Percentiles rank a stretch among this genome's conserved stretches.
Evolutionary conservation across 2,113 vertebrate genomes (phyloP).

Genomic region (Uropsilus gracilis): DNA sequence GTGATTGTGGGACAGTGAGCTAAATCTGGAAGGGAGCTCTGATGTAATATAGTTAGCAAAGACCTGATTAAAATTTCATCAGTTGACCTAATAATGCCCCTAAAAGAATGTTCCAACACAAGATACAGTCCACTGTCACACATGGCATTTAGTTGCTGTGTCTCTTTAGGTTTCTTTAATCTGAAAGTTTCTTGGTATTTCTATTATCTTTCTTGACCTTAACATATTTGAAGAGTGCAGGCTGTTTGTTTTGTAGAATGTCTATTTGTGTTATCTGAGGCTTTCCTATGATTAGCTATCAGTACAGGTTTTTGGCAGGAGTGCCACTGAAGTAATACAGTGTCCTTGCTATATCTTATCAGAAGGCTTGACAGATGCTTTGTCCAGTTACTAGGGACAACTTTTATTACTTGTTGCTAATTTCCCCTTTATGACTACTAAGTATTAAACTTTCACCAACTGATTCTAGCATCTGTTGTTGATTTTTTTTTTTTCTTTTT

Average conservation of each 20-base stretch:
- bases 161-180: slow-evolving; percentile 13
- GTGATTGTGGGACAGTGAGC: neutral
- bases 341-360: neutral
- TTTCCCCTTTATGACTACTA: neutral
- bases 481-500: no score
- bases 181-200: neutral
- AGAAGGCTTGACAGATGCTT: neutral
- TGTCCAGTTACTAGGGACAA: neutral
- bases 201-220: slow-evolving; percentile 7
- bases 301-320: neutral
- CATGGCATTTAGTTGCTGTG: neutral
- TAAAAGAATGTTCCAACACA: neutral
- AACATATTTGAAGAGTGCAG: neutral
- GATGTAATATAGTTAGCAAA: neutral
- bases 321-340: neutral
- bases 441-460: neutral
- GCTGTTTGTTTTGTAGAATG: neutral
- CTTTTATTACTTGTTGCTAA: neutral
- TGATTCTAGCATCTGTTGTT: neutral
- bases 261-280: neutral
- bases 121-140: neutral
- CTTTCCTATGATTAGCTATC: neutral
- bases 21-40: neutral
- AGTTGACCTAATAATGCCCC: neutral
- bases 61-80: slow-evolving; percentile 29